Base-by-base conservation (phyloP, 2,888 invertebrate genomes). In the Andrena minutula region DNA sequence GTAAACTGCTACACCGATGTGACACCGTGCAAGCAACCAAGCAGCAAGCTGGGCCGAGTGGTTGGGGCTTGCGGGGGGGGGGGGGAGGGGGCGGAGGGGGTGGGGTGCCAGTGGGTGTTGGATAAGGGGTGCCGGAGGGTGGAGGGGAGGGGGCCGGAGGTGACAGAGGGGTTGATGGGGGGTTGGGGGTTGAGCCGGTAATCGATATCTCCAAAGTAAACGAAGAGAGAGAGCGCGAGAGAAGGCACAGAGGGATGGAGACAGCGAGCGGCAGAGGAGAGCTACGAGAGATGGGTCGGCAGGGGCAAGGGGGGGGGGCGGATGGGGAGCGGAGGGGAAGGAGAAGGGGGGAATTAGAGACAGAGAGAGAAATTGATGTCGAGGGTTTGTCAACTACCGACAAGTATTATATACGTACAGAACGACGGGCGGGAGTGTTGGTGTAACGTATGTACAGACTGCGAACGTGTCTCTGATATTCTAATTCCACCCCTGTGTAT, bases 181-280 rank as follows among this genome's bases (percentile, higher is more conserved):
- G 88, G 91, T 88, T 89, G 91, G 90, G 90, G 92, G 93, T 90
- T 93, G 91, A 93, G 92, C 91, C 90, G 91, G 93, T 93, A 93
- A 93, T 93, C 93, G 93, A 93, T 93, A 93, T 93, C 93, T 92
- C 93, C 92, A 93, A 92, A 93, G 93, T 93, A 93, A 93, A 93
- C 93, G 92, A 90, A 90, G 92, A 89, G 91, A 89, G 92, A 89
- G 91, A 85, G 84, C 84, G 85, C 76, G 85, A 73, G 80, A 77
- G 85, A 79, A 84, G 72, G 75, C 63, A 69, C 56, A 79, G 81
- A 79, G 71, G 69, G 61, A 77, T 76, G 58, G 75, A 64, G 73
- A 72, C 60, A 61, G 74, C 58, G 80, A 70, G 75, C 65, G 86
- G 65, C 32, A 53, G 65, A 70, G 76, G 41, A 70, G 60, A 68